Conservation (phyloP, 2,888 invertebrate genomes). For the Leucophenga maculata region DNA sequence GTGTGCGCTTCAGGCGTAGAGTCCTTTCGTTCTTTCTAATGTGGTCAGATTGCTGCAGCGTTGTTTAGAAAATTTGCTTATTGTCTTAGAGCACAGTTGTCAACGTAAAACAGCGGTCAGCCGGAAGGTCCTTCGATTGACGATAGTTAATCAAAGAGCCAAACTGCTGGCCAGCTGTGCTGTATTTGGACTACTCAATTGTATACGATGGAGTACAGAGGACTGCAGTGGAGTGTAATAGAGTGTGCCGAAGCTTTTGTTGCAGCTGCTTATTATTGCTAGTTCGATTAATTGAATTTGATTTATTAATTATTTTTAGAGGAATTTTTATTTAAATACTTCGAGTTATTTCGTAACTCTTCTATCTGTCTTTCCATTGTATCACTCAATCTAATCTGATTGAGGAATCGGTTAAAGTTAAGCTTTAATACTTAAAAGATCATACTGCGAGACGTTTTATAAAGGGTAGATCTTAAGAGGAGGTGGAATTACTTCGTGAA, state of each 20-base stretch:
- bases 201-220: neutral
- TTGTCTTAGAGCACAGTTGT: conserved; percentile 40
- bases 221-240: neutral
- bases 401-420: too few relatives aligned
- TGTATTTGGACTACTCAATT: neutral
- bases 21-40: too few relatives aligned
- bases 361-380: too few relatives aligned
- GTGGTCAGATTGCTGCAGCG: conserved; percentile 57
- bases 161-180: neutral
- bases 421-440: too few relatives aligned
- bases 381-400: too few relatives aligned
- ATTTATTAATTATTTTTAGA: too few relatives aligned
- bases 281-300: too few relatives aligned
- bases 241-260: conserved; percentile 28
- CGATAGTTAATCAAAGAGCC: neutral
- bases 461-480: too few relatives aligned
- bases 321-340: too few relatives aligned
- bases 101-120: neutral
- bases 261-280: conserved; percentile 38
- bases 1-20: conserved; percentile 44
- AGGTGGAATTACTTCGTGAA: too few relatives aligned
- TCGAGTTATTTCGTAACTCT: too few relatives aligned
- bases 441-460: too few relatives aligned
- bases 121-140: neutral
- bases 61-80: conserved; percentile 62